Evolutionary conservation across 2,888 invertebrate species (phyloP), one percentile per base, ranked within the genome.

Genomic region (Trissoscelio sp.): DNA sequence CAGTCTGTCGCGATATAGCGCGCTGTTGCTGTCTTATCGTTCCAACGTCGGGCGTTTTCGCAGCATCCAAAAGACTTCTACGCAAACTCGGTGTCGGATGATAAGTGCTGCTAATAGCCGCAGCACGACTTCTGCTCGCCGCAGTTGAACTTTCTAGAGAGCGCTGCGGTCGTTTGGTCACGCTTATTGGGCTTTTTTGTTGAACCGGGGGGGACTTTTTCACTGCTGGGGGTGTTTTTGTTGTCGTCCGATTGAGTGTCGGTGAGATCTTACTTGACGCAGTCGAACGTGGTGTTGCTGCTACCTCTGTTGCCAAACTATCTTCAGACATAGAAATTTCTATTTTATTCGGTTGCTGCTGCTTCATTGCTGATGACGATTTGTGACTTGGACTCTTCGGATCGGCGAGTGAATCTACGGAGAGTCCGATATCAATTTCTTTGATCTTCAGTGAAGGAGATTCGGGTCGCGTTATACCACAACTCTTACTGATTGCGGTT

Each of bases 11-110:
- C 2, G 83, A 42, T 6, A 51, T 86, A 3, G 77, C 34, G 31
- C 82, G 82, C 12, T 60, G 74, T 31, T 69, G 75, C 24, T 79
- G 83, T 14, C 70, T 79, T 6, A 86, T 62, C 2, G 82, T 81
- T 12, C 81, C 86, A 91, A 90, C 92, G 92, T 93, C 92, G 1
- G 93, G 93, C 0, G 93, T 92, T 79, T 92, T 92, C 1, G 93
- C 93, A 3, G 93, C 93, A 53, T 93, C 91, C 20, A 93, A 85
- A 12, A 93, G 89, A 86, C 92, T 93, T 72, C 92, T 90, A 16
- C 93, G 89, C 42, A 93, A 88, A 60, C 92, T 93, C 1, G 93
- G 92, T 69, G 92, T 89, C 3, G 90, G 91, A 55, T 90, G 91
- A 16, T 91, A 89, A 18, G 87, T 88, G 39, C 87, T 89, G 2